Evolutionary conservation across 92 coral and sea anemone species (phyloP), one percentile per base, ranked within the genome.

Genomic region (Epizoanthus rinbou): DNA sequence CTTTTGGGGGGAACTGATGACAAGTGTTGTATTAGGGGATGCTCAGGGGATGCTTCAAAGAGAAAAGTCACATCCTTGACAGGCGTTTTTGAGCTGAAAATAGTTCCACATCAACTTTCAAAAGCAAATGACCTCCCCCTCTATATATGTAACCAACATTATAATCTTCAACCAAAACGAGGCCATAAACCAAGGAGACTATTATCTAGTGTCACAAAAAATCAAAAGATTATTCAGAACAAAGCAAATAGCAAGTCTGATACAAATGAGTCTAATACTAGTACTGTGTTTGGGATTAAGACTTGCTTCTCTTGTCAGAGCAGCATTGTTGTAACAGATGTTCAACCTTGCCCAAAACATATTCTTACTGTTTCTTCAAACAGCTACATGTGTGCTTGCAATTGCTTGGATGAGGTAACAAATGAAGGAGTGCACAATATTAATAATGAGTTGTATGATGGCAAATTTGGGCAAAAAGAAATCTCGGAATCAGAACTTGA

Each of bases 331-430:
- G 64, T 58, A 58, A 58, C 64, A 0, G 25, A 58, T 7, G 24
- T 18, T 17, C 6, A 14, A n/a, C 64, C 64, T 58, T 58, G 64
- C 64, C 19, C 21, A 0, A 58, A 58, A 58, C 64, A 58, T 3
- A 58, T 58, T 17, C 64, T 58, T 17, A 58, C 64, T 15, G 11
- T 78, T 25, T 59, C 33, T 22, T 58, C 82, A n/a, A 58, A 57
- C 10, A 16, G 47, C n/a, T 78, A 58, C 37, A 74, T 52, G 80
- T 74, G 80, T 74, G 80, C 80, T 52, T 50, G 80, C 64, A 74
- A 74, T 63, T 78, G 53, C 23, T 78, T 59, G 69, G 70, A 78
- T 59, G 82, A 59, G 57, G 15, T 14, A 78, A 58, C 7, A 11
- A 47, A 78, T 28, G 53, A 66, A 47, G 59, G 28, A 31, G 57